A percentile compares a stretch with the other conserved stretches of the same genome.
Evolutionary conservation across 2,888 invertebrate genomes (phyloP).

Genomic region (Slavum lentiscoides): DNA sequence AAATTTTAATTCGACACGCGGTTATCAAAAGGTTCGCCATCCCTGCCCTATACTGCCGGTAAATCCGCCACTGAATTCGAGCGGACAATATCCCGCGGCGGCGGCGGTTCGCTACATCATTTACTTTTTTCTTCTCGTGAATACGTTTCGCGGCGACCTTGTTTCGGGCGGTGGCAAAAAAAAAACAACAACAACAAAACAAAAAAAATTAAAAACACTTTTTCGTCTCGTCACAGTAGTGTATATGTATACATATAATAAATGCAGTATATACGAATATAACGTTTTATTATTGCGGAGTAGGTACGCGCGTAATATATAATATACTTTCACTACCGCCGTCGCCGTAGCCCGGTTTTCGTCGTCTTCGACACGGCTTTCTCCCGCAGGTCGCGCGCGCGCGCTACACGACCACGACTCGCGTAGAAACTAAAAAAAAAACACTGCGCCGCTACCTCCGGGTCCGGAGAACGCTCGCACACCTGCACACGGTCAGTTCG

Average conservation of each 20-base stretch:
- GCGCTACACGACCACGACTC: constrained; percentile 10
- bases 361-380: constrained; percentile 33
- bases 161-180: constrained; percentile 13
- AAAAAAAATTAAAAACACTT: background rate
- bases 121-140: too few relatives aligned
- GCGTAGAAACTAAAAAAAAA: too few relatives aligned
- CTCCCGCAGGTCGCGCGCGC: constrained; percentile 28
- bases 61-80: too few relatives aligned
- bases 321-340: constrained; percentile 42
- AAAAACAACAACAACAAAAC: background rate
- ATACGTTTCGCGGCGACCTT: constrained; percentile 24
- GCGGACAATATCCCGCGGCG: too few relatives aligned
- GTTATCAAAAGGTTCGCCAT: too few relatives aligned
- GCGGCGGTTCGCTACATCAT: too few relatives aligned
- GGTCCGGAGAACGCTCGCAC: background rate
- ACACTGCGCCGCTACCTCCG: constrained; percentile 25
- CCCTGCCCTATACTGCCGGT: too few relatives aligned
- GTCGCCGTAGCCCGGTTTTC: background rate
- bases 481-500: constrained; percentile 21
- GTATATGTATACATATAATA: too few relatives aligned
- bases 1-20: too few relatives aligned
- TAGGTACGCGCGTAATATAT: too few relatives aligned
- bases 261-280: background rate
- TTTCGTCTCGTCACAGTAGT: background rate
- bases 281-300: background rate